These are phyloP conservation scores for Oscheius myriophilus DNA, from an alignment of 2,888 invertebrate species.

Conservation along the genomic window DNA sequence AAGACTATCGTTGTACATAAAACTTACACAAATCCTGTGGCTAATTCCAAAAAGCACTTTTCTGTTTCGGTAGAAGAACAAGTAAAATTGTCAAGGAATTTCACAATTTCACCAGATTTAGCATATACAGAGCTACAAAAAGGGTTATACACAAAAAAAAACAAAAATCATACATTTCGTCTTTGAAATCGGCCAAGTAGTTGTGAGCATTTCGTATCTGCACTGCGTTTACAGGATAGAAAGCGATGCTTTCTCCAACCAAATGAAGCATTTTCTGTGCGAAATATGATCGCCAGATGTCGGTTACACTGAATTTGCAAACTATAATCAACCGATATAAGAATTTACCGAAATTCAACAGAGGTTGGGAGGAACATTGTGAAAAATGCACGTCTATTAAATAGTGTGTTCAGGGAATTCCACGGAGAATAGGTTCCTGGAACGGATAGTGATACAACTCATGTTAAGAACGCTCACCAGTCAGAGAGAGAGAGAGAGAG, in stretches of 20 bases:
- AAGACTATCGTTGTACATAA: too few relatives aligned
- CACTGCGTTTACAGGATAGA: slow-evolving; percentile 46
- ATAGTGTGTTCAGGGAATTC: slow-evolving; percentile 54
- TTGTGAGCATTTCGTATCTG: slow-evolving; percentile 47
- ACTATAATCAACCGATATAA: not conserved
- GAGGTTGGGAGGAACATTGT: slow-evolving; percentile 47
- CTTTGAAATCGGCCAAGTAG: slow-evolving; percentile 46
- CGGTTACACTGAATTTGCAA: slow-evolving; percentile 32
- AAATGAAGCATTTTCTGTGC: slow-evolving; percentile 46
- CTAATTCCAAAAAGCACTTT: slow-evolving; percentile 35
- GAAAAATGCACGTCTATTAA: slow-evolving; percentile 47
- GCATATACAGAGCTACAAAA: slow-evolving; percentile 40
- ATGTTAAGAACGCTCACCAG: too few relatives aligned
- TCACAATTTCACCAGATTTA: slow-evolving; percentile 41
- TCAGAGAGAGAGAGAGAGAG: too few relatives aligned
- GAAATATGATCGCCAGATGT: slow-evolving; percentile 52
- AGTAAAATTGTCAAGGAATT: slow-evolving; percentile 36
- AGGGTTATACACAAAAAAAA: too few relatives aligned
- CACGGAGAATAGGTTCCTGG: slow-evolving; percentile 44
- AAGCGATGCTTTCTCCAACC: slow-evolving; percentile 40
- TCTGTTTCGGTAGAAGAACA: slow-evolving; percentile 23
- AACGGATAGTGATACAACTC: too few relatives aligned
- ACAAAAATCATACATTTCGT: slow-evolving; percentile 25
- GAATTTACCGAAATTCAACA: slow-evolving; percentile 35
- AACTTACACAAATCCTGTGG: slow-evolving; percentile 25